Base-by-base conservation (phyloP, 2,113 vertebrate species). In the Elgaria multicarinata region DNA sequence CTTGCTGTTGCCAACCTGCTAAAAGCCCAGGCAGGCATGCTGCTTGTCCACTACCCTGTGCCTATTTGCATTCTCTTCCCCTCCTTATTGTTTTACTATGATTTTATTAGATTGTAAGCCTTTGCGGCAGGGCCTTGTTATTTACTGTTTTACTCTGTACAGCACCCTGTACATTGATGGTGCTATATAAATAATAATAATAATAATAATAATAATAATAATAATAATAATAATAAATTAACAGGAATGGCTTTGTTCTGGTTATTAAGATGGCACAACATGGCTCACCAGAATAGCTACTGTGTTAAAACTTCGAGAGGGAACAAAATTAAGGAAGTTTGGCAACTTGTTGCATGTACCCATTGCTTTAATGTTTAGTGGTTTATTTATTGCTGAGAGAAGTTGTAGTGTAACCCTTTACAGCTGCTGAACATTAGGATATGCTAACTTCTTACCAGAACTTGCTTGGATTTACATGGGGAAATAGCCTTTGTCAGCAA, bases 311-410 rank as follows among this genome's bases (percentile, higher is more conserved):
- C 55, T 20, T 74, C 26, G 83, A 88, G 76, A 88, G 85, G 90
- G 75, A 85, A 81, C 10, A 66, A 50, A 64, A 66, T 85, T 66
- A 74, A 74, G 82, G 83, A 91, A 88, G 76, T n/a, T 87, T 83
- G 33, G 78, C 58, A 75, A 36, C 24, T 83, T 71, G 55, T 90
- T 82, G 58, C 46, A 75, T 39, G 13, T 39, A 6, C 33, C 44
- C 39, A 50, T 1, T 18, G 12, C 46, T 66, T 16, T 76, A 14
- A 42, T 14, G 12, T 79, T 64, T 62, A 33, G 67, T 81, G 42
- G 75, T 72, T 36, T 36, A 12, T 44, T 87, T 80, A 85, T 42
- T 80, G 39, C 66, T 75, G 53, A 90, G 22, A 33, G 3, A 66
- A 31, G 33, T 46, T 62, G 53, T 72, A 64, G 36, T 75, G 24